A percentile compares a stretch with the other conserved stretches of the same genome.
phyloP scores from a whole-genome alignment of 2,888 invertebrate species.

The Sphaerophoria rueppellii region DNA sequence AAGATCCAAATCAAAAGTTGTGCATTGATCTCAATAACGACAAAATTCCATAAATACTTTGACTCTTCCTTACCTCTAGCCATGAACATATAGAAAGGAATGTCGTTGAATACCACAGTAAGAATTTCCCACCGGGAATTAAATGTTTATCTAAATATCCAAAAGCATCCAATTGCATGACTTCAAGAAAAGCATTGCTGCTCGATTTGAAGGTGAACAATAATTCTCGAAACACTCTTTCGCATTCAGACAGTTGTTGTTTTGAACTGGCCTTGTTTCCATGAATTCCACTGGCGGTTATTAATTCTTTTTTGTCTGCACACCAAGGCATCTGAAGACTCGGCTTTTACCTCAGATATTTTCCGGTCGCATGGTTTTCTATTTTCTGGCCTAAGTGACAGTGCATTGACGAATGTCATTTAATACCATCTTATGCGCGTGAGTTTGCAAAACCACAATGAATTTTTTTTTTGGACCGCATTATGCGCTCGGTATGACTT shows the following conservation, averaged over 20 bases:
- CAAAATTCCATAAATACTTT: too few relatives aligned
- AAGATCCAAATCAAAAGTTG: too few relatives aligned
- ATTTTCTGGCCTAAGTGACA: constrained; percentile 44
- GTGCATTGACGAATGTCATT: constrained; percentile 36
- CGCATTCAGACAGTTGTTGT: constrained; percentile 33
- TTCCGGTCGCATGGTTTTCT: constrained; percentile 15
- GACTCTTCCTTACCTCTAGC: too few relatives aligned
- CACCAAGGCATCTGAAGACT: too few relatives aligned
- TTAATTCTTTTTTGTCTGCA: neutral
- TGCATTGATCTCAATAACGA: too few relatives aligned
- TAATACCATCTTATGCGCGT: constrained; percentile 45
- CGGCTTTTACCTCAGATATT: too few relatives aligned
- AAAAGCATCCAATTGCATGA: constrained; percentile 37
- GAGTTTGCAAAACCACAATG: constrained; percentile 45
- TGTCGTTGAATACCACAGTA: neutral
- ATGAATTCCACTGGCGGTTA: constrained; percentile 50
- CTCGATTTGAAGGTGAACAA: constrained; percentile 7
- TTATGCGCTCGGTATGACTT: constrained; percentile 64
- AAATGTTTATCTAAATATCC: constrained; percentile 36
- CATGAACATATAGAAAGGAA: neutral
- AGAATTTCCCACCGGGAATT: constrained; percentile 11
- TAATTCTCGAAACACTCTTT: constrained; percentile 45
- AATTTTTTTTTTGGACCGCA: constrained; percentile 44
- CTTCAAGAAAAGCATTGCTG: constrained; percentile 23
- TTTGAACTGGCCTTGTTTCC: constrained; percentile 58